A percentile compares a stretch with the other conserved stretches of the same genome.
phyloP scores from a whole-genome alignment of 2,797 vertebrate genomes.

The Sardinella longiceps region DNA sequence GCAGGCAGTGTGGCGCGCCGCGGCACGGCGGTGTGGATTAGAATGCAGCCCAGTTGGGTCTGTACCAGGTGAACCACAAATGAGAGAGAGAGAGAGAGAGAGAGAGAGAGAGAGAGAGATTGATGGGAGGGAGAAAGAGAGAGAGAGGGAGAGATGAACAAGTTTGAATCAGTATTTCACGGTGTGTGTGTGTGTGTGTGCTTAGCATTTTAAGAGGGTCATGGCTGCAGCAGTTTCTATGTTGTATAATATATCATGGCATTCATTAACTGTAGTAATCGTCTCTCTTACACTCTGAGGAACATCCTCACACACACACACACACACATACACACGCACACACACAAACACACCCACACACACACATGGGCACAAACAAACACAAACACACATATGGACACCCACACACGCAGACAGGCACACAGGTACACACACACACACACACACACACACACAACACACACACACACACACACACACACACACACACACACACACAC shows the following conservation, averaged over 20 bases:
- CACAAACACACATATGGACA: not conserved
- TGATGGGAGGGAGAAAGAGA: not conserved
- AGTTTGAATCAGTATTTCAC: slow-evolving; percentile 1
- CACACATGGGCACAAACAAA: not conserved
- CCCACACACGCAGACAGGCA: not conserved
- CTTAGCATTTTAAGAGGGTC: not conserved
- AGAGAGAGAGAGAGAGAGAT: not conserved
- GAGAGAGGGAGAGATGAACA: not conserved
- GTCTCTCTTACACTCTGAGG: not conserved
- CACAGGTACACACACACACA: not conserved
- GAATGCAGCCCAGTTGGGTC: not conserved
- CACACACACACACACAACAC: not conserved
- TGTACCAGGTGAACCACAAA: not conserved
- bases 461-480: not conserved
- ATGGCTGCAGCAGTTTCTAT: not conserved
- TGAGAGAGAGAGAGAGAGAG: slow-evolving; percentile 1
- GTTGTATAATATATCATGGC: slow-evolving; percentile 3
- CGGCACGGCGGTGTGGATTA: not conserved
- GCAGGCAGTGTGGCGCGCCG: too few relatives aligned
- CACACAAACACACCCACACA: not conserved
- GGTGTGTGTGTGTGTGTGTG: not conserved
- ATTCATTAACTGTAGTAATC: slow-evolving; percentile 19
- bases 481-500: not conserved
- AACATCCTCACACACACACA: not conserved
- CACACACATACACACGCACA: not conserved